These are phyloP conservation scores for Drosophila vallismaia DNA, from an alignment of 2,888 invertebrate genomes.

Conservation along the genomic window DNA sequence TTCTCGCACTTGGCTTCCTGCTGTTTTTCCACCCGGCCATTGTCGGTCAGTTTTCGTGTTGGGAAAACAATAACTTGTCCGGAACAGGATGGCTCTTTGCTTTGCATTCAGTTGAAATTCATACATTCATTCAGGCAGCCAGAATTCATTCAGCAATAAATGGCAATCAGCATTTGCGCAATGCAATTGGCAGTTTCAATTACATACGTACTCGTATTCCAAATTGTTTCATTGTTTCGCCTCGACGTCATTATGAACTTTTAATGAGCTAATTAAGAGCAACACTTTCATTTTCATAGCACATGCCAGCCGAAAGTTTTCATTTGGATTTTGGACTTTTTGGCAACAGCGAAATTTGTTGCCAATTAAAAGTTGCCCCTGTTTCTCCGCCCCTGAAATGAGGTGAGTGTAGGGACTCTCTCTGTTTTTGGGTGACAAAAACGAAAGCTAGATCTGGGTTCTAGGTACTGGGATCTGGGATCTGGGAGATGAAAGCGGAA, in stretches of 20 bases:
- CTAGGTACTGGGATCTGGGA: not conserved
- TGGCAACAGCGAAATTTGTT: slow-evolving; percentile 36
- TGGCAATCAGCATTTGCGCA: slow-evolving; percentile 18
- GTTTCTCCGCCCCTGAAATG: not conserved
- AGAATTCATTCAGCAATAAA: slow-evolving; percentile 4
- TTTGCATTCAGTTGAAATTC: slow-evolving; percentile 24
- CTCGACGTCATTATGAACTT: slow-evolving; percentile 32
- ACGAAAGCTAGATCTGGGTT: slow-evolving; percentile 4
- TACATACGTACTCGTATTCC: slow-evolving; percentile 13
- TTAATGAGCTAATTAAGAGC: slow-evolving; percentile 52
- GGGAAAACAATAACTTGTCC: slow-evolving; percentile 45
- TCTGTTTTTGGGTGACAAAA: slow-evolving; percentile 29
- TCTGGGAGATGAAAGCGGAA: slow-evolving; percentile 9
- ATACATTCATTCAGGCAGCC: slow-evolving; percentile 3
- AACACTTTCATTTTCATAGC: slow-evolving; percentile 38
- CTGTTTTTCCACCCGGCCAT: slow-evolving; percentile 13
- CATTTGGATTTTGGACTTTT: slow-evolving; percentile 9
- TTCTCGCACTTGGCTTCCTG: slow-evolving; percentile 46
- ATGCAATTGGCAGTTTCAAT: slow-evolving; percentile 38
- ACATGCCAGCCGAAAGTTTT: slow-evolving; percentile 28
- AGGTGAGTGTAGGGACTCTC: slow-evolving; percentile 10
- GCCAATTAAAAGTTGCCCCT: slow-evolving; percentile 51
- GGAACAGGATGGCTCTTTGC: slow-evolving; percentile 12
- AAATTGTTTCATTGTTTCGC: slow-evolving; percentile 7
- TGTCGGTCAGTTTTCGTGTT: slow-evolving; percentile 37